These are phyloP conservation scores for Tyria jacobaeae DNA, from an alignment of 2,888 invertebrate genomes.

Conservation along the genomic window DNA sequence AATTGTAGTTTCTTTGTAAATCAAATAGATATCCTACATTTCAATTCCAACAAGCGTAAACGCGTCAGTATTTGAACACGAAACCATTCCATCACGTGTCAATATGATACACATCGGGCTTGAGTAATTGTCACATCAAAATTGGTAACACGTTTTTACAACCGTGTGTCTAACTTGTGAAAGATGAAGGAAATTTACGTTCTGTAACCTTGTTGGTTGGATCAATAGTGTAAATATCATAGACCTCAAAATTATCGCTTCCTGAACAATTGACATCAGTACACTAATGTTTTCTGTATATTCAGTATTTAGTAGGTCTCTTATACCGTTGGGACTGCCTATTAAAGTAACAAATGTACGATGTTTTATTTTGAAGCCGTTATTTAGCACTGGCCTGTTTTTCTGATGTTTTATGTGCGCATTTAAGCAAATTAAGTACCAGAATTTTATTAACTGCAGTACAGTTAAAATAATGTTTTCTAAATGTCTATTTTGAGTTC, in stretches of 20 bases:
- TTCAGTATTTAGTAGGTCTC: slow-evolving; percentile 44
- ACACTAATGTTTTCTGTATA: slow-evolving; percentile 55
- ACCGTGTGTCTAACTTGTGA: slow-evolving; percentile 27
- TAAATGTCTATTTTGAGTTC: slow-evolving; percentile 45
- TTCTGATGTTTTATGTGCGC: slow-evolving; percentile 55
- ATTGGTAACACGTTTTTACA: slow-evolving; percentile 13
- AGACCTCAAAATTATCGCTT: slow-evolving; percentile 49
- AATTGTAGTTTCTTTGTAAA: not conserved
- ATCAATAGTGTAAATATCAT: slow-evolving; percentile 24
- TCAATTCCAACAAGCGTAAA: not conserved
- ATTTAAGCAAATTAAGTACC: slow-evolving; percentile 53
- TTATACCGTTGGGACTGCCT: slow-evolving; percentile 38
- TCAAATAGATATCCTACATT: too few species aligned
- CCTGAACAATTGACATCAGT: slow-evolving; percentile 49
- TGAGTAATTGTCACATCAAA: slow-evolving; percentile 14
- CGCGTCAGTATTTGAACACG: not conserved
- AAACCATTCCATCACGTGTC: slow-evolving; percentile 2
- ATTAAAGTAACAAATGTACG: slow-evolving; percentile 56
- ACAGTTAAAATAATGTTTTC: slow-evolving; percentile 47
- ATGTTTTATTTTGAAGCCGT: slow-evolving; percentile 57
- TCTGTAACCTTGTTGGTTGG: slow-evolving; percentile 35
- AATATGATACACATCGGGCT: not conserved
- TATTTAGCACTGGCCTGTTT: slow-evolving; percentile 52
- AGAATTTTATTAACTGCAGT: slow-evolving; percentile 49
- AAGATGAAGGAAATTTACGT: slow-evolving; percentile 20